Conservation (phyloP, 2,797 vertebrate genomes). For the Craterocephalus amniculus region DNA sequence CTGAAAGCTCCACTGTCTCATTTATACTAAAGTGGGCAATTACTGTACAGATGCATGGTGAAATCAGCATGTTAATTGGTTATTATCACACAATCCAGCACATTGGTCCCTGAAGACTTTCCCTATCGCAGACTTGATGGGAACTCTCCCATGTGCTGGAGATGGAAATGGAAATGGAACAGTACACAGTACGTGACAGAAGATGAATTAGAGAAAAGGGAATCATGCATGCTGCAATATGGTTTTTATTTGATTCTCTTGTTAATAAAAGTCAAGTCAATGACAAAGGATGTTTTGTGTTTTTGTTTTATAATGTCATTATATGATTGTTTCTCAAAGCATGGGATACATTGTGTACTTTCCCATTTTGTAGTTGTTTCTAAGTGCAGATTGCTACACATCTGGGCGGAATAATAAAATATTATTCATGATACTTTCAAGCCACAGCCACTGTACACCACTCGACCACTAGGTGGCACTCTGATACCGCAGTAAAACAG, state of each 20-base stretch:
- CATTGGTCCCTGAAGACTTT: slow-evolving; percentile 51
- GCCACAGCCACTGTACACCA: background rate
- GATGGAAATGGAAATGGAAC: slow-evolving; percentile 25
- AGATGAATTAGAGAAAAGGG: slow-evolving; percentile 50
- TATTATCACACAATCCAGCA: slow-evolving; percentile 62
- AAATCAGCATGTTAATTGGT: slow-evolving; percentile 73
- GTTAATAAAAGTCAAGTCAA: slow-evolving; percentile 16
- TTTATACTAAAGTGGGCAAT: slow-evolving; percentile 69
- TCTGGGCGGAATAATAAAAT: background rate
- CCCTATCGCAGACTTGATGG: slow-evolving; percentile 41
- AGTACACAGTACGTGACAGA: slow-evolving; percentile 43
- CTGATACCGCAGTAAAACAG: slow-evolving; percentile 48
- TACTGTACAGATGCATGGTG: slow-evolving; percentile 58
- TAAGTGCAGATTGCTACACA: background rate
- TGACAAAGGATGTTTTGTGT: background rate
- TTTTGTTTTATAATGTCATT: background rate
- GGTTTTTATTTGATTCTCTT: background rate
- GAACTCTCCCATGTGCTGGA: slow-evolving; percentile 42
- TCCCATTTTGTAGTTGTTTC: slow-evolving; percentile 4
- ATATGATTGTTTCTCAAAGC: background rate
- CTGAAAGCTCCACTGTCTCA: slow-evolving; percentile 23
- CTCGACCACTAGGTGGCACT: slow-evolving; percentile 73
- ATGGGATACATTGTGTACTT: slow-evolving; percentile 1
- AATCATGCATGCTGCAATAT: slow-evolving; percentile 45
- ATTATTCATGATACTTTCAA: background rate